A percentile compares a stretch with the other conserved stretches of the same genome.
Conservation (phyloP, 2,113 vertebrate species). For the Lagopus muta region DNA sequence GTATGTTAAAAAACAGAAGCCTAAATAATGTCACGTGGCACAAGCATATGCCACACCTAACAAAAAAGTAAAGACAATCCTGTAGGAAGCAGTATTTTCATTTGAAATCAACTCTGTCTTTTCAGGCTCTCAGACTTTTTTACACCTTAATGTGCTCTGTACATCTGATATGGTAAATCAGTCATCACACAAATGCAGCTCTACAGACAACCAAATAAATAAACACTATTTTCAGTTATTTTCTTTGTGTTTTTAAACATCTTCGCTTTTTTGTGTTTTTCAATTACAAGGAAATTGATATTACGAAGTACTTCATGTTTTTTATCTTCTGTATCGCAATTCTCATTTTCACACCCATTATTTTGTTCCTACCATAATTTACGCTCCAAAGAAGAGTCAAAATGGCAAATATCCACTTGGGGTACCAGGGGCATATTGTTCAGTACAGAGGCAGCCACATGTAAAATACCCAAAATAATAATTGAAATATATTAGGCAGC, state of each 20-base stretch:
- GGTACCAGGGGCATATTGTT: not conserved
- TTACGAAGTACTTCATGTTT: not conserved
- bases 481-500: not conserved
- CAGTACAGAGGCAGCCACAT: not conserved
- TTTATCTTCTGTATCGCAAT: not conserved
- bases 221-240: not conserved
- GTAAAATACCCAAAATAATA: not conserved
- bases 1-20: not conserved
- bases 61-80: not conserved
- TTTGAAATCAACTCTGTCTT: not conserved
- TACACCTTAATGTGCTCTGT: not conserved
- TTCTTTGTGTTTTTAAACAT: not conserved
- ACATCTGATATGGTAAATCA: not conserved
- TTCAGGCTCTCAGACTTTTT: not conserved
- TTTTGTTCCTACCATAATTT: not conserved
- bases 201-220: not conserved
- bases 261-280: not conserved
- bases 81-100: not conserved
- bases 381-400: not conserved
- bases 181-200: not conserved
- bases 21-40: too few relatives aligned
- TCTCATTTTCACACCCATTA: not conserved
- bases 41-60: not conserved
- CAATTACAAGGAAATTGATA: not conserved
- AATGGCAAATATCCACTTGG: not conserved